These are phyloP conservation scores for Serrognathus titanus DNA, from an alignment of 2,888 invertebrate genomes.

Conservation along the genomic window DNA sequence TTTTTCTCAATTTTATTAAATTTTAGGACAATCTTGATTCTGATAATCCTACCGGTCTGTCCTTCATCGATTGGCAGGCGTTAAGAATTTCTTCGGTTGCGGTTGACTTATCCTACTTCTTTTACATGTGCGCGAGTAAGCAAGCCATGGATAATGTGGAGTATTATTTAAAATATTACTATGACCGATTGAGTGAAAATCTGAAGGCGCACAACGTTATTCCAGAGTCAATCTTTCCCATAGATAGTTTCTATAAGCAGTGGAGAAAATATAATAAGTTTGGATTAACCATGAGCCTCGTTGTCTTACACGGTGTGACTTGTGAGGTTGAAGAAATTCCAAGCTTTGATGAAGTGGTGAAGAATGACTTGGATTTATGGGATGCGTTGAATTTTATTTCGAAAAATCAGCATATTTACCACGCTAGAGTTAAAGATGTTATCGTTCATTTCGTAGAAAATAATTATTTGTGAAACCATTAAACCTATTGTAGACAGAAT, in stretches of 20 bases:
- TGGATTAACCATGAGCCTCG: slow-evolving; percentile 9
- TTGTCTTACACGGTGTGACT: slow-evolving; percentile 2
- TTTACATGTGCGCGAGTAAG: slow-evolving; percentile 1
- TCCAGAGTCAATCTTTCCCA: not conserved
- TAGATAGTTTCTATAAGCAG: not conserved
- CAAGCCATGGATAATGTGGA: slow-evolving; percentile 5
- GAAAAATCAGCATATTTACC: slow-evolving; percentile 7
- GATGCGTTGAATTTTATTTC: slow-evolving; percentile 9
- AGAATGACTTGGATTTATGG: slow-evolving; percentile 3
- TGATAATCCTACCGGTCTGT: slow-evolving; percentile 4
- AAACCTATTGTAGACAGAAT: no score
- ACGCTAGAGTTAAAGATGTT: slow-evolving; percentile 5
- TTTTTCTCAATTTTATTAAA: no score
- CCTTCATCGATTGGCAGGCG: slow-evolving; percentile 7
- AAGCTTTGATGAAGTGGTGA: slow-evolving; percentile 1
- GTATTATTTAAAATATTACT: slow-evolving; percentile 5
- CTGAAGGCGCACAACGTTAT: not conserved
- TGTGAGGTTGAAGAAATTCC: slow-evolving; percentile 11
- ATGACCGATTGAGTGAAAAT: not conserved
- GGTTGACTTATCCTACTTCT: slow-evolving; percentile 8
- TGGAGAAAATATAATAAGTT: slow-evolving; percentile 14
- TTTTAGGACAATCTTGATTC: no score
- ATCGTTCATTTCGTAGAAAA: slow-evolving; percentile 11
- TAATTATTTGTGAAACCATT: not conserved
- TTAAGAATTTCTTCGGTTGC: slow-evolving; percentile 6